Conservation (phyloP, 2,113 vertebrate genomes). For the Xiphophorus hellerii region DNA sequence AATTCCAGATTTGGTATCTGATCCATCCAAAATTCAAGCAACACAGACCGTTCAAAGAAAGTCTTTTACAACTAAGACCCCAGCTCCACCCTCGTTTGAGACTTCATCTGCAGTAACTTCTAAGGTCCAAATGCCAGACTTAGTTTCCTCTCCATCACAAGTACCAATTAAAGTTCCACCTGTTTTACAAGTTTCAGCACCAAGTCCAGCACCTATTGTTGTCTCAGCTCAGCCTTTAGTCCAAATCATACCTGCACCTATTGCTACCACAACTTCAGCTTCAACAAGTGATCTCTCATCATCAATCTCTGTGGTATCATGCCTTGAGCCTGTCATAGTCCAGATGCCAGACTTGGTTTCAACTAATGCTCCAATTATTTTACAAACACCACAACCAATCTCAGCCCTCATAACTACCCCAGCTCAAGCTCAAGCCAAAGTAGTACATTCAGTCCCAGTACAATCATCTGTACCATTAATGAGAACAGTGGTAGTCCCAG, state of each 20-base stretch:
- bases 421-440: slow-evolving; percentile 45
- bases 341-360: slow-evolving; percentile 76
- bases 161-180: slow-evolving; percentile 42
- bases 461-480: slow-evolving; percentile 43
- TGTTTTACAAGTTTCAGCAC: slow-evolving; percentile 56
- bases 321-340: slow-evolving; percentile 58
- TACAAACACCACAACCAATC: slow-evolving; percentile 44
- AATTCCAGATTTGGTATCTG: slow-evolving; percentile 70
- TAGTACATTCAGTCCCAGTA: slow-evolving; percentile 58
- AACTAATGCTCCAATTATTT: slow-evolving; percentile 62
- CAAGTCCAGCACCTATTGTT: slow-evolving; percentile 34
- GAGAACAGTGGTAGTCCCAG: slow-evolving; percentile 31
- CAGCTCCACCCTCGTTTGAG: slow-evolving; percentile 14
- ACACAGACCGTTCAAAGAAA: slow-evolving; percentile 12
- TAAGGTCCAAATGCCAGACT: slow-evolving; percentile 71
- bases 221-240: slow-evolving; percentile 40
- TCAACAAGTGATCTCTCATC: slow-evolving; percentile 25
- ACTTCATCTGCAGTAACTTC: slow-evolving; percentile 29
- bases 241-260: slow-evolving; percentile 24
- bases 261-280: slow-evolving; percentile 20
- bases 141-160: slow-evolving; percentile 68
- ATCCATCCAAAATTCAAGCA: slow-evolving; percentile 53
- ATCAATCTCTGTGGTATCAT: slow-evolving; percentile 34
- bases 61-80: slow-evolving; percentile 13
- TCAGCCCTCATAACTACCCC: slow-evolving; percentile 48